A percentile compares a stretch with the other conserved stretches of the same genome.
phyloP scores from a whole-genome alignment of 2,888 invertebrate genomes.

The Andrena flavipes region DNA sequence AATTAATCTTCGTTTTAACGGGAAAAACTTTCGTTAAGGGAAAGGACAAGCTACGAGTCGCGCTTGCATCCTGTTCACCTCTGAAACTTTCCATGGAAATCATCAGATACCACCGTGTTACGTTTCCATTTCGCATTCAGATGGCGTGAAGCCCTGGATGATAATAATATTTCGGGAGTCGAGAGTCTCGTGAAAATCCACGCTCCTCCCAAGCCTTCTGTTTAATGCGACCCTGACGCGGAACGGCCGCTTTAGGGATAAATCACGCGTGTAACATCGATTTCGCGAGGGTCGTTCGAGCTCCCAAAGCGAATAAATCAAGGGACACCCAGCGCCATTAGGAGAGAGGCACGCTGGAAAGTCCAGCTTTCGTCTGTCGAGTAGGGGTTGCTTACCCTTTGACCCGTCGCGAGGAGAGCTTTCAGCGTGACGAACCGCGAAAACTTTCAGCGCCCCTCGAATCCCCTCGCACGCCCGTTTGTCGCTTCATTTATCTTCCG shows the following conservation, averaged over 20 bases:
- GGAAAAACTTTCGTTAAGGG: not conserved
- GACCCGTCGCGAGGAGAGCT: conserved; percentile 13
- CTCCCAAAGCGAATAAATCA: conserved; percentile 31
- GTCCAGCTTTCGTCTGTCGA: conserved; percentile 17
- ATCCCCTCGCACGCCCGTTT: conserved; percentile 11
- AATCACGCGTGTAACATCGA: conserved; percentile 26
- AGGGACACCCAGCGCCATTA: not conserved
- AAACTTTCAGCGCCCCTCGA: conserved; percentile 19
- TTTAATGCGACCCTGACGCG: not conserved
- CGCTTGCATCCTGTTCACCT: not conserved
- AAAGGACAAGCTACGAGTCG: not conserved
- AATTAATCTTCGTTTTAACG: conserved; percentile 54
- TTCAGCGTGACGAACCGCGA: conserved; percentile 22
- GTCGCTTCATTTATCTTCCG: conserved; percentile 54
- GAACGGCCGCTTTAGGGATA: not conserved
- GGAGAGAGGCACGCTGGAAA: not conserved
- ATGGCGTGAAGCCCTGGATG: no score
- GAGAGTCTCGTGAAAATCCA: no score
- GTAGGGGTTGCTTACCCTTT: conserved; percentile 19
- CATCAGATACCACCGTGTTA: no score
- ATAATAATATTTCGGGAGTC: no score
- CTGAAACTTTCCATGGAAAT: not conserved
- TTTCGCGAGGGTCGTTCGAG: conserved; percentile 9
- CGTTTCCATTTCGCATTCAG: no score
- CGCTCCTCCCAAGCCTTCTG: not conserved